phyloP scores from a whole-genome alignment of 1,140 invertebrate genomes.

The Lasaia peninsularis region DNA sequence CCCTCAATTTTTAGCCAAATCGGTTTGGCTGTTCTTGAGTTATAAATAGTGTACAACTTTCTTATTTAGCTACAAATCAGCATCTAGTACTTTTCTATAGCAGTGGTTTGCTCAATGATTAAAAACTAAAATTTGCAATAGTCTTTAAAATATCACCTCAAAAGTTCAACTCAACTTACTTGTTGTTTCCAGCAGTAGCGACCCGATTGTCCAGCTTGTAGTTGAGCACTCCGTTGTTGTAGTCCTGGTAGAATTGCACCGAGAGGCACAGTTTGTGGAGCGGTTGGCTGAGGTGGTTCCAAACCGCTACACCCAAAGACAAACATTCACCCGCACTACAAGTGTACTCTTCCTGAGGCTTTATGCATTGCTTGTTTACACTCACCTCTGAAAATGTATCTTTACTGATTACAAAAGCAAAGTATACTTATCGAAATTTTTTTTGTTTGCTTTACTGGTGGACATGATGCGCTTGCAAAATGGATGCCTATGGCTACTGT shows the following conservation, averaged over 20 bases:
- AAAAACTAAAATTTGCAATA: too few relatives aligned
- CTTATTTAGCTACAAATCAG: too few relatives aligned
- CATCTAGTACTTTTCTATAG: too few relatives aligned
- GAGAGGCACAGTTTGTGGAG: conserved; percentile 84
- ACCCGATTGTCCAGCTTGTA: conserved; percentile 90
- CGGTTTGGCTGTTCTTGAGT: too few relatives aligned
- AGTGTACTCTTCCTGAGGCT: conserved; percentile 85
- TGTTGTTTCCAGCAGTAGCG: conserved; percentile 88
- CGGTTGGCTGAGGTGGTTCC: conserved; percentile 84
- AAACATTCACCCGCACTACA: conserved; percentile 87
- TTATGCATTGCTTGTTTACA: conserved; percentile 76
- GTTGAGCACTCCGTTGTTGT: conserved; percentile 91
- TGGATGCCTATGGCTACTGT: too few relatives aligned
- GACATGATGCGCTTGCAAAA: too few relatives aligned
- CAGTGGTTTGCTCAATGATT: too few relatives aligned
- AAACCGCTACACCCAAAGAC: conserved; percentile 83
- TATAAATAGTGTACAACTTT: too few relatives aligned
- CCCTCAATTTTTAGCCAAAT: too few relatives aligned
- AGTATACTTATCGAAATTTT: too few relatives aligned
- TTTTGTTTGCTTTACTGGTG: too few relatives aligned
- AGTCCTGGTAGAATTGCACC: conserved; percentile 93
- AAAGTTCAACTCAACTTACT: conserved; percentile 68
- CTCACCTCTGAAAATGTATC: conserved; percentile 80
- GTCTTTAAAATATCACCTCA: not conserved
- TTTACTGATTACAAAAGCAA: too few relatives aligned